Evolutionary conservation across 2,888 invertebrate species (phyloP), one percentile per base, ranked within the genome.

Genomic region (Abrostola tripartita): DNA sequence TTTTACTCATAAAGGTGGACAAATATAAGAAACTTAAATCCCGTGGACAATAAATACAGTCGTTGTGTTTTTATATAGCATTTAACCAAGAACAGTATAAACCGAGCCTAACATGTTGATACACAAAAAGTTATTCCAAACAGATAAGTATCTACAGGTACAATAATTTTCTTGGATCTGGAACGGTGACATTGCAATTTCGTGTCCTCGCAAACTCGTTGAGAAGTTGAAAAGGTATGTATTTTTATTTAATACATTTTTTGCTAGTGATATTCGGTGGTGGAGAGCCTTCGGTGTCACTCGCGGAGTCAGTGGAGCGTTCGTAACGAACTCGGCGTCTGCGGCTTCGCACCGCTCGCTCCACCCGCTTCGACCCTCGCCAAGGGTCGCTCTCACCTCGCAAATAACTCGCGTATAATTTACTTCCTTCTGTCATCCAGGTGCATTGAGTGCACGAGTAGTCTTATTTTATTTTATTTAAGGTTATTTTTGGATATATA

Each of bases 261-360:
- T 88, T 83, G 83, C 83, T 85, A 86, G 85, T 86, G 90, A 88
- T 89, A 86, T 90, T 90, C 86, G 88, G 87, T 81, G 82, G 84
- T 88, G 83, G 85, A 90, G 91, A 87, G 91, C 81, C 84, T 86
- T 82, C 84, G 90, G 88, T 87, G 90, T 91, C 93, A 90, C 94
- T 93, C 90, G 89, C 84, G 89, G 71, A 87, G 75, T 78, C 93
- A 90, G 86, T 88, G 89, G 86, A 84, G 92, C 94, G 92, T 71
- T 78, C 86, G 85, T 94, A 94, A 94, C 92, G 93, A 94, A 90
- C 91, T 85, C 86, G 82, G 85, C 84, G 86, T 81, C 83, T 81
- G 83, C 81, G 83, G 75, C 81, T 80, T 79, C 75, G 81, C 81
- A 24, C 38, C 75, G 76, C 74, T 63, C 78, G 66, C 70, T 65